Base-by-base conservation (phyloP, 1,140 invertebrate species). In the Scylla paramamosain region DNA sequence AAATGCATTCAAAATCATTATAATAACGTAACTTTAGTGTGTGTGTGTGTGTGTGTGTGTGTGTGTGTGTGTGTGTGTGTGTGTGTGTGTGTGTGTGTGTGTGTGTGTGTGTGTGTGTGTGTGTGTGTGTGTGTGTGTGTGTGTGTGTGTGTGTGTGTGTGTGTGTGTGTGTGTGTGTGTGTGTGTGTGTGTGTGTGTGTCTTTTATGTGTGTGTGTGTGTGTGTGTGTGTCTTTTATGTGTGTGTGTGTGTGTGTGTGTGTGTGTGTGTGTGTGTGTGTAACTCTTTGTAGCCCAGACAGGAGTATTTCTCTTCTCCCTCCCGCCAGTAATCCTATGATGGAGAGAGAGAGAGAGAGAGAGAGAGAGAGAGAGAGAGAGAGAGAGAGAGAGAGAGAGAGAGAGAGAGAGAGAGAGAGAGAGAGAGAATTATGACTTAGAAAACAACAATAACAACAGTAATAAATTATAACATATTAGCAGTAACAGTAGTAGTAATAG, bases 251-350 rank as follows among this genome's bases (percentile, higher is more conserved):
- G 67, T 77, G 67, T 32, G 46, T 89, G 31, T 89, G 46, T 89
- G 87, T 89, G 87, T 89, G 87, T 39, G 87, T 89, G 87, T 32
- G 29, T 39, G 87, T 89, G 32, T 89, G 46, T 89, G n/a, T 45
- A 16, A 45, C 7, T 39, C 20, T 89, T 25, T n/a, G 20, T 77
- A 20, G 20, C 20, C 20, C n/a, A 7, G 8, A 0, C 1, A 7
- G 4, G 3, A 6, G 87, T 45, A 48, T 89, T 39, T 89, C 67
- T 77, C 67, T 77, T n/a, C n/a, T 77, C 67, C 67, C 67, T 77
- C 67, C 67, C 25, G 20, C 67, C 67, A 77, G 67, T 77, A 77
- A 77, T 77, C 67, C 67, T n/a, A 77, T 77, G 67, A 77, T 77
- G 67, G 67, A n/a, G 25, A 14, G 67, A n/a, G 67, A 77, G 67